Percentiles rank a stretch among this genome's conserved stretches.
Evolutionary conservation across 2,113 vertebrate genomes (phyloP).

Genomic region (Paracanthobrama guichenoti): DNA sequence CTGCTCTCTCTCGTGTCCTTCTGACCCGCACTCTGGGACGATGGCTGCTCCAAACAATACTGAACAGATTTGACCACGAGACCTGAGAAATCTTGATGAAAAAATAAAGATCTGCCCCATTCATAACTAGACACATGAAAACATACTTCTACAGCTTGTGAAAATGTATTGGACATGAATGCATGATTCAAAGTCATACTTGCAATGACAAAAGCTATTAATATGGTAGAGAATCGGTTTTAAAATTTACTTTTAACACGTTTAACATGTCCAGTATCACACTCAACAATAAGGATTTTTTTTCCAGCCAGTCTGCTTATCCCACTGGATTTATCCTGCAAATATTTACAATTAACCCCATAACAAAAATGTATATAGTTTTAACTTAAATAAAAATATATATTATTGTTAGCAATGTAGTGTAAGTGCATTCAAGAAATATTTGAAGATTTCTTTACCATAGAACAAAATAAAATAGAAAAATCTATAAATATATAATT

Average conservation of each 20-base stretch:
- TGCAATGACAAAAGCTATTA: neutral
- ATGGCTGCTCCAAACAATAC: neutral
- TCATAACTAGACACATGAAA: neutral
- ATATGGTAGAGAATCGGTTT: neutral
- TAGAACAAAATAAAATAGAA: neutral
- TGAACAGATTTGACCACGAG: neutral
- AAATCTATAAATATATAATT: neutral
- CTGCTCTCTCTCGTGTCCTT: slow-evolving; percentile 50
- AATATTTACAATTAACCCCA: neutral
- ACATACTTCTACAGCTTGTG: neutral
- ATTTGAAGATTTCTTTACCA: too few species aligned
- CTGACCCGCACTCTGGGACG: neutral
- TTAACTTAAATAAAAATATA: neutral
- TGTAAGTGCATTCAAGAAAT: too few species aligned
- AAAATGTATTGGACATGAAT: neutral
- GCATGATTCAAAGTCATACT: neutral
- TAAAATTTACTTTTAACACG: neutral
- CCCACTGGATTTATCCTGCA: neutral
- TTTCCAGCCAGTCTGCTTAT: neutral
- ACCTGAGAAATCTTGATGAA: slow-evolving; percentile 14
- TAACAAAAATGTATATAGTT: neutral
- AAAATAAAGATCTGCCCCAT: neutral
- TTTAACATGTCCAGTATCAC: neutral
- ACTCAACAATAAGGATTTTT: neutral
- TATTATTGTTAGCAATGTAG: too few species aligned